Evolutionary conservation across 1,140 invertebrate species (phyloP).

Genomic region (Lepidotrigona ventralis): DNA sequence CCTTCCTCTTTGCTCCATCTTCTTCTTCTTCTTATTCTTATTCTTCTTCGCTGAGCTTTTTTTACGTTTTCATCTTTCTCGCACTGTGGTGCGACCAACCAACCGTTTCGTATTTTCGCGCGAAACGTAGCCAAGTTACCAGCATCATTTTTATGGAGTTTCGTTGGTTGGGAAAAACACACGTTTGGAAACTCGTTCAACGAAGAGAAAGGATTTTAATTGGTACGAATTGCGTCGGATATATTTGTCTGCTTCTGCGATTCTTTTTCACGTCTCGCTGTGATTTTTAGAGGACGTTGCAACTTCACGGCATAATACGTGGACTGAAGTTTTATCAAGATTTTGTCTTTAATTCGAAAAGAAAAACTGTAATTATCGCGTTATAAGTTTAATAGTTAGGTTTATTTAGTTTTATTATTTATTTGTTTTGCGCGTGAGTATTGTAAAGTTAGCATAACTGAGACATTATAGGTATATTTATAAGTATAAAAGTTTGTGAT

Average conservation of each 20-base stretch:
- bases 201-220: background rate
- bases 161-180: background rate
- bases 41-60: background rate
- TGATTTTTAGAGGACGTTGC: background rate
- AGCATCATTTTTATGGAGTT: slow-evolving; percentile 2
- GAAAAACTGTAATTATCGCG: too few relatives aligned
- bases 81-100: background rate
- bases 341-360: too few relatives aligned
- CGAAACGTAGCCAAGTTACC: too few relatives aligned
- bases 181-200: background rate
- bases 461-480: too few relatives aligned
- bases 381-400: too few relatives aligned
- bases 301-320: background rate
- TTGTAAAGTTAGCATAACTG: too few relatives aligned
- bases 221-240: background rate
- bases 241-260: background rate
- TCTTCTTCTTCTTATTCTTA: background rate
- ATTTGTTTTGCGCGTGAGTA: too few relatives aligned
- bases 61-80: background rate
- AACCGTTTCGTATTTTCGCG: background rate
- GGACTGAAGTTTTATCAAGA: too few relatives aligned
- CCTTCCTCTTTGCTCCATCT: background rate
- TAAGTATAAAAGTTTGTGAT: too few relatives aligned
- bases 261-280: background rate
- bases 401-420: too few relatives aligned